Evolutionary conservation across 2,113 vertebrate genomes (phyloP).

Genomic region (Myiozetetes cayanensis): DNA sequence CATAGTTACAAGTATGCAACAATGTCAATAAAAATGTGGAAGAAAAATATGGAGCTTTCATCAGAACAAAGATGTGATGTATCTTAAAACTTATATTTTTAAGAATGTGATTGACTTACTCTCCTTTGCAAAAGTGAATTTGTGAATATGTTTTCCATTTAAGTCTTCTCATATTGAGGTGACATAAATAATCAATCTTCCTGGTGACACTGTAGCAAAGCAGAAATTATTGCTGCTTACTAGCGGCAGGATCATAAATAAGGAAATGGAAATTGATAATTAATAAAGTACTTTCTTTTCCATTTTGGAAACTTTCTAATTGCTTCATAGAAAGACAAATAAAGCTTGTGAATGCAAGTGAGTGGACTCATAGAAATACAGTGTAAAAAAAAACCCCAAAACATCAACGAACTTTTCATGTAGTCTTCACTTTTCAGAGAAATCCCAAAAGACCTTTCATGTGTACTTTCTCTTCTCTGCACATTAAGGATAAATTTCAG

Average conservation of each 20-base stretch:
- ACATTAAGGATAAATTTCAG: neutral
- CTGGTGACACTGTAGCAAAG: conserved; percentile 81
- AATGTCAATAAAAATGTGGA: neutral
- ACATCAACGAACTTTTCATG: conserved; percentile 2
- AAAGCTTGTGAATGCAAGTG: neutral
- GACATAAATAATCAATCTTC: conserved; percentile 88
- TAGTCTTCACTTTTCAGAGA: neutral
- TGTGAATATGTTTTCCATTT: conserved; percentile 84
- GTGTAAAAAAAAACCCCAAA: neutral
- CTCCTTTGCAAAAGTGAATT: conserved; percentile 74
- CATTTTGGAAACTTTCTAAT: conserved; percentile 56
- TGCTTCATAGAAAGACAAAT: neutral
- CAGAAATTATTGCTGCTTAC: conserved; percentile 86
- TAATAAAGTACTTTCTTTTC: conserved; percentile 84
- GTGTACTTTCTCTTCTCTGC: neutral
- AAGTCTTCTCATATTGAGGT: conserved; percentile 83
- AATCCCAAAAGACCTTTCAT: neutral
- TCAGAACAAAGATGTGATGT: neutral
- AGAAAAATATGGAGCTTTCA: neutral
- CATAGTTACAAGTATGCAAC: neutral
- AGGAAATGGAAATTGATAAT: conserved; percentile 88
- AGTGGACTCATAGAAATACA: neutral
- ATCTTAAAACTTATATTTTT: conserved; percentile 16
- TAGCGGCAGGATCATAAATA: conserved; percentile 85
- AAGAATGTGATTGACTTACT: conserved; percentile 20